Base-by-base conservation (phyloP, 1,140 invertebrate species). In the Dinothrombium tinctorium region DNA sequence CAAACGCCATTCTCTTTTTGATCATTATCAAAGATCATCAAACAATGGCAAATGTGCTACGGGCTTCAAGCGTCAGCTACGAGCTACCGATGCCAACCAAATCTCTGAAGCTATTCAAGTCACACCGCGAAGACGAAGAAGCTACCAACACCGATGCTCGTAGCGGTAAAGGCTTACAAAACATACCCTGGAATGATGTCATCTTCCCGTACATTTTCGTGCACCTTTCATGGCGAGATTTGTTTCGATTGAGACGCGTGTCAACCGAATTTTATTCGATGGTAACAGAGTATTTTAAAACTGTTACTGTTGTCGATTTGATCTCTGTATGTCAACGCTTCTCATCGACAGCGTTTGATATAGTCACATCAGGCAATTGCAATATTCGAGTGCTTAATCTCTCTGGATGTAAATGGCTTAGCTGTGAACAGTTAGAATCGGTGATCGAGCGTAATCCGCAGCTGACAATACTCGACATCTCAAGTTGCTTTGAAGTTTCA, bases 331-430 rank as follows among this genome's bases (percentile, higher is more conserved):
- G 35, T n/a, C 25, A 32, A 14, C 22, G 23, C 33, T 31, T 47
- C 9, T 41, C 33, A 19, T 7, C 22, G 15, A 2, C 23, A 17
- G 35, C 42, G 11, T 49, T 49, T 35, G 7, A 39, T 12, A 41
- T 43, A 12, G 28, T 40, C 4, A 41, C 48, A 3, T 22, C 29
- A 19, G 35, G 45, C 25, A 21, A 33, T 20, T 14, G 24, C 2
- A 35, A 33, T 26, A 31, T 49, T 2, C 38, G 39, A 5, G 9
- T 37, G 20, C 22, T 60, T 11, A 50, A 51, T 24, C 40, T 60
- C 6, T 38, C 49, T n/a, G 53, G 54, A 46, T 53, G 55, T 14
- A 56, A 56, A 40, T 59, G 56, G 56, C 38, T 60, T n/a, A 42
- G 47, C 15, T 53, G 53, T 49, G 44, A 40, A 6, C n/a, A 47